Base-by-base conservation (phyloP, 2,113 vertebrate species). In the Festucalex cinctus region DNA sequence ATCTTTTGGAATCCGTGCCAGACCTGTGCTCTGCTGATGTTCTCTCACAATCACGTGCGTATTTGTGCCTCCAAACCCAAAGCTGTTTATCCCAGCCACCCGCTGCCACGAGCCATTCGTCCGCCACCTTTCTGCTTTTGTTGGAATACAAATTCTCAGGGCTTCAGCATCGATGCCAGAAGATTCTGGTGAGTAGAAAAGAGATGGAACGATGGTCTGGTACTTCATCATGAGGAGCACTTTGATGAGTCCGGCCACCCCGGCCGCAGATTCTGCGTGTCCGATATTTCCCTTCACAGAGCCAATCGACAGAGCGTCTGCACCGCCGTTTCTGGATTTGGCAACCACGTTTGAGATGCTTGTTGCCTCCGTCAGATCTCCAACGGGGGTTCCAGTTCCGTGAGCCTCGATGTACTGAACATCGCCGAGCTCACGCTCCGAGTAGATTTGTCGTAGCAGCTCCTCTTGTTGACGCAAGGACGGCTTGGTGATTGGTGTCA, bases 151-250 rank as follows among this genome's bases (percentile, higher is more conserved):
- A 32, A 94, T 69, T 48, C 93, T 93, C 49, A 94, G 69, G 19
- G 81, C 82, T 68, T 92, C 84, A 22, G 83, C 65, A 36, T 95
- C 83, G 0, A 95, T 83, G 75, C 92, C 92, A 56, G 92, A 82
- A 41, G 28, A 84, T 26, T 91, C 82, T 57, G 92, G 90, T 0
- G 93, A 90, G 82, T 93, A 95, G 77, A 93, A 93, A 66, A 95
- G 68, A 3, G 94, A 92, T 5, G 95, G 94, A 46, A 94, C 94
- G 65, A 95, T 91, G 43, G 90, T 93, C 60, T 84, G 83, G 39
- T 95, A 85, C 63, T 90, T 92, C 92, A 95, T 94, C 94, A 96
- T 95, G 24, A 96, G 76, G 4, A 96, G 92, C 65, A 96, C 93
- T 89, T 95, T 97, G 72, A 96, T 95, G 19, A 96, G 86, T 48